Evolutionary conservation across 2,797 vertebrate genomes (phyloP).

Genomic region (Chanos chanos): DNA sequence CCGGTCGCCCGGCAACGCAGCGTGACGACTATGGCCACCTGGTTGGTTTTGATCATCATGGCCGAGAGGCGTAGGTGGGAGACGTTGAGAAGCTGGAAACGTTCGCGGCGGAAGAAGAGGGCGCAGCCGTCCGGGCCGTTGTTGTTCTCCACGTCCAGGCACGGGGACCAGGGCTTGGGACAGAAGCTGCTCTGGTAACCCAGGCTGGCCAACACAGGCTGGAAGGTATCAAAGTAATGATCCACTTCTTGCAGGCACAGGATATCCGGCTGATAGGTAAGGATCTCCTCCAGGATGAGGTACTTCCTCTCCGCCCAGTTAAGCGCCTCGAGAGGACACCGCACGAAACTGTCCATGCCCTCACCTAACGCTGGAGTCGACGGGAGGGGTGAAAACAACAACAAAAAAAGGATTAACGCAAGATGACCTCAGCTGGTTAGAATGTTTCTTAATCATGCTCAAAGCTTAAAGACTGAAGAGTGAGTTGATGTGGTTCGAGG

Average conservation of each 20-base stretch:
- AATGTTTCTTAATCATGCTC: no score
- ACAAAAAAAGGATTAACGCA: no score
- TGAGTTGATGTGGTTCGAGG: no score
- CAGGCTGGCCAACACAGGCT: slow-evolving; percentile 82
- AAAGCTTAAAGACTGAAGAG: no score
- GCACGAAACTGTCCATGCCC: slow-evolving; percentile 89
- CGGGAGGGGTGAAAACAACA: no score
- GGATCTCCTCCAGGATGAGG: slow-evolving; percentile 92
- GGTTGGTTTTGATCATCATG: slow-evolving; percentile 90
- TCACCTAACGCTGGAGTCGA: slow-evolving; percentile 90
- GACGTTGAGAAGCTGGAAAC: slow-evolving; percentile 76
- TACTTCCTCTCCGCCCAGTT: slow-evolving; percentile 94
- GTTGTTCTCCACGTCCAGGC: slow-evolving; percentile 87
- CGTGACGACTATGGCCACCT: slow-evolving; percentile 87
- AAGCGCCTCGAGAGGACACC: slow-evolving; percentile 87
- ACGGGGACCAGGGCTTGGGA: slow-evolving; percentile 90
- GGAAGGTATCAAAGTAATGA: slow-evolving; percentile 93
- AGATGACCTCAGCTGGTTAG: no score
- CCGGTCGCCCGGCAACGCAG: slow-evolving; percentile 75
- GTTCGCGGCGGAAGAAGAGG: slow-evolving; percentile 82
- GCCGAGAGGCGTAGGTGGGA: slow-evolving; percentile 82
- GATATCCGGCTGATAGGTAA: slow-evolving; percentile 85
- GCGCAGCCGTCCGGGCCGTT: slow-evolving; percentile 94
- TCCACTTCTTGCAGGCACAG: slow-evolving; percentile 95
- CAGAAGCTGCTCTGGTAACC: slow-evolving; percentile 89